phyloP scores from a whole-genome alignment of 2,797 vertebrate genomes.

The Aphelocoma californica region DNA sequence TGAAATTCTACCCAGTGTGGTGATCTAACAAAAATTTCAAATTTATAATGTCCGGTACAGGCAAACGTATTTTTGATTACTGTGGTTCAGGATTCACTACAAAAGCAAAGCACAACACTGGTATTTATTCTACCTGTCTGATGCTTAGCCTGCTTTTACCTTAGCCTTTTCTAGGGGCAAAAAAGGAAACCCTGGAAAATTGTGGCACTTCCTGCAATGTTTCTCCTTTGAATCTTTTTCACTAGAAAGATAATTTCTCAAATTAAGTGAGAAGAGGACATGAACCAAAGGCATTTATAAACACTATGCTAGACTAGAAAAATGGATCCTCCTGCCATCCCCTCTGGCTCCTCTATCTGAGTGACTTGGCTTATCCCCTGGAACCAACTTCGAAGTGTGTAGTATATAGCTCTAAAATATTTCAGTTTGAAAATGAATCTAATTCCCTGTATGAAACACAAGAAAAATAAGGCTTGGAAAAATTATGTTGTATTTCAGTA shows the following conservation, averaged over 20 bases:
- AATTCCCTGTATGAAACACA: constrained; percentile 16
- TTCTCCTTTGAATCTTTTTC: background rate
- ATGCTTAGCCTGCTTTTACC: background rate
- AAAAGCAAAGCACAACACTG: background rate
- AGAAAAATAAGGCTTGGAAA: constrained; percentile 25
- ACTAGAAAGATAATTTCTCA: background rate
- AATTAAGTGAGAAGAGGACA: background rate
- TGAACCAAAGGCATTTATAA: background rate
- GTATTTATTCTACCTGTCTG: background rate
- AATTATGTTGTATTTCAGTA: constrained; percentile 15
- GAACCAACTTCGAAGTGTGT: constrained; percentile 9
- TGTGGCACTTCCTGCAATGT: background rate
- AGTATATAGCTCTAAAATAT: constrained; percentile 56
- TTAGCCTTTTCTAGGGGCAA: background rate
- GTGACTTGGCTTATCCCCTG: constrained; percentile 23
- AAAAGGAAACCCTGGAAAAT: background rate
- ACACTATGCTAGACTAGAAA: constrained; percentile 15
- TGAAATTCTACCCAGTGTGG: background rate
- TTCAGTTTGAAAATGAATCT: constrained; percentile 52
- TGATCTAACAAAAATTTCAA: background rate
- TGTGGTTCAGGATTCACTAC: background rate
- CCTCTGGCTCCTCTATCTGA: background rate
- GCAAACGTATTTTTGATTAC: background rate
- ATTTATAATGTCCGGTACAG: background rate
- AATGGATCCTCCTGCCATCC: background rate